These are phyloP conservation scores for Crotalus helleri DNA, from an alignment of 2,113 vertebrate genomes.

Conservation along the genomic window DNA sequence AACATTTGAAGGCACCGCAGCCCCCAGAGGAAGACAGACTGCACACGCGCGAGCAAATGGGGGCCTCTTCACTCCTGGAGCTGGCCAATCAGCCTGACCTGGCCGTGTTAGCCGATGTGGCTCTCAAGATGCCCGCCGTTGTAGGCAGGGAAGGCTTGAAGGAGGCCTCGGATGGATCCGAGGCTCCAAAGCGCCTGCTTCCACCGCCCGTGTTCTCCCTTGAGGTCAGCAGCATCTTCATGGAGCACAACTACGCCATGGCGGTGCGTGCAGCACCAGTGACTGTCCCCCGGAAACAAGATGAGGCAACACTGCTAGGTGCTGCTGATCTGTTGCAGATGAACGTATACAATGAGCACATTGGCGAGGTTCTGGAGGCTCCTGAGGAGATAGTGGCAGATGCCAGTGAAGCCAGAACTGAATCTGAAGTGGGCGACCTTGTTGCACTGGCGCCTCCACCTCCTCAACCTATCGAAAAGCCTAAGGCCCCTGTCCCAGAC, in stretches of 20 bases:
- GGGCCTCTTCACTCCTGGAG: conserved; percentile 73
- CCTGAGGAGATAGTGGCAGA: conserved; percentile 73
- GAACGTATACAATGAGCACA: conserved; percentile 57
- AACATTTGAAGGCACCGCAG: background rate
- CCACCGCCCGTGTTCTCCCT: conserved; percentile 50
- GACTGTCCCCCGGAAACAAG: conserved; percentile 4
- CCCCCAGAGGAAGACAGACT: conserved; percentile 66
- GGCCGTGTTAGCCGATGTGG: conserved; percentile 79
- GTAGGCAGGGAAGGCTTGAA: conserved; percentile 67
- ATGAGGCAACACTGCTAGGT: background rate
- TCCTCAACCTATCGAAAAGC: conserved; percentile 38
- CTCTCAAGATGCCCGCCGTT: conserved; percentile 58
- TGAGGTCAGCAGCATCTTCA: conserved; percentile 67
- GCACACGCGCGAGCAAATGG: conserved; percentile 71
- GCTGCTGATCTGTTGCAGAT: conserved; percentile 15
- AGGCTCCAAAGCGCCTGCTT: conserved; percentile 69
- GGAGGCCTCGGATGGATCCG: conserved; percentile 79
- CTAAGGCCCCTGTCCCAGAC: conserved; percentile 20
- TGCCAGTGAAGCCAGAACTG: conserved; percentile 51
- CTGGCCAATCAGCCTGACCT: conserved; percentile 70
- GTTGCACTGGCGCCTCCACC: background rate
- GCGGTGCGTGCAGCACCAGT: conserved; percentile 53
- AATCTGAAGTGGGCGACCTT: conserved; percentile 42
- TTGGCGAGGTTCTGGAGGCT: conserved; percentile 65
- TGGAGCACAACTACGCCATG: conserved; percentile 88